Evolutionary conservation across 2,113 vertebrate species (phyloP).

Genomic region (Hippopotamus amphibius): DNA sequence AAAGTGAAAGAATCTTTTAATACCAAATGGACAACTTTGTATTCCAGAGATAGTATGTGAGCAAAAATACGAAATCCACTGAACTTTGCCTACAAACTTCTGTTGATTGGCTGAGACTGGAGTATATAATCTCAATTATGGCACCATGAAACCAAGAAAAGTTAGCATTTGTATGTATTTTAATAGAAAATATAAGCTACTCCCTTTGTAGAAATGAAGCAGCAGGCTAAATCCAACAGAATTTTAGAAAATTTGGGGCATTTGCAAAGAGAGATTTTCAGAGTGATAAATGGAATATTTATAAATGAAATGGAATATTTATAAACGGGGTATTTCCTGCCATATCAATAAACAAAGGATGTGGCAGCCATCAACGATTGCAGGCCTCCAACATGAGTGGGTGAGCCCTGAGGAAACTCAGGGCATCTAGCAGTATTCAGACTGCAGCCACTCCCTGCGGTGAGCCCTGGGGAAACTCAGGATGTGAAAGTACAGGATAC

Average conservation of each 20-base stretch:
- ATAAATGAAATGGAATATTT: no score
- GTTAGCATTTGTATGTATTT: not conserved
- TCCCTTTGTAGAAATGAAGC: not conserved
- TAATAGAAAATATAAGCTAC: not conserved
- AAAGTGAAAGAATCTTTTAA: not conserved
- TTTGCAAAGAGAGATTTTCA: not conserved
- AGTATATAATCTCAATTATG: not conserved
- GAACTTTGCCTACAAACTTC: not conserved
- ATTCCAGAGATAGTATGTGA: not conserved
- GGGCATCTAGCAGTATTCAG: no score
- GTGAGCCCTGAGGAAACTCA: no score
- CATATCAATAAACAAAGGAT: no score
- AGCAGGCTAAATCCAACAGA: not conserved
- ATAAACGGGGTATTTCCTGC: no score
- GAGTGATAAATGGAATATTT: no score
- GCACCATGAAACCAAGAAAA: not conserved
- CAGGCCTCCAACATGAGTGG: no score
- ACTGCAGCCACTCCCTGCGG: no score
- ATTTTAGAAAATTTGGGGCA: not conserved
- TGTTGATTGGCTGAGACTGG: not conserved
- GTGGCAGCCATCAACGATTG: no score
- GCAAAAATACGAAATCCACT: slow-evolving; percentile 21
- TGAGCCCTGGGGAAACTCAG: no score
- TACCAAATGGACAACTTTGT: not conserved
- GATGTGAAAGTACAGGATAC: no score